Evolutionary conservation across 1,140 invertebrate species (phyloP).

Genomic region (Babylonia areolata): DNA sequence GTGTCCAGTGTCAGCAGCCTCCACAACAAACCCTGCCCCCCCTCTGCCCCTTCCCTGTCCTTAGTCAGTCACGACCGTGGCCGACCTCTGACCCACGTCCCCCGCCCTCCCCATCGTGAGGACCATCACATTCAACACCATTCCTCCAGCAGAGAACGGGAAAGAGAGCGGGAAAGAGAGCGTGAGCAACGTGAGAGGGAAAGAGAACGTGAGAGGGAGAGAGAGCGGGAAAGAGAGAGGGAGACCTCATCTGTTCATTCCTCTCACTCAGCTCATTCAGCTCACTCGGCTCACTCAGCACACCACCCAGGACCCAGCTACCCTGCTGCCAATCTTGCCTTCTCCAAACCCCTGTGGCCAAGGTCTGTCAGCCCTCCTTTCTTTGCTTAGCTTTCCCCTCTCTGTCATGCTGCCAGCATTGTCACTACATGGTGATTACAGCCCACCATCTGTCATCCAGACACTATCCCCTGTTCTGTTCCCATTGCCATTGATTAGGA

Average conservation of each 20-base stretch:
- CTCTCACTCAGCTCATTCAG: not conserved
- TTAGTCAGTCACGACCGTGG: not conserved
- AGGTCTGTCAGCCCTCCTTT: not conserved
- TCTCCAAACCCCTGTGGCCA: conserved; percentile 27
- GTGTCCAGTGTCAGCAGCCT: not conserved
- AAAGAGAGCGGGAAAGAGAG: conserved; percentile 40
- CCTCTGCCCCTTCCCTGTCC: conserved; percentile 21
- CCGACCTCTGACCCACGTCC: conserved; percentile 10
- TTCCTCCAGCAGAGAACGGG: conserved; percentile 31
- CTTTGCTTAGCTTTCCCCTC: too few relatives aligned
- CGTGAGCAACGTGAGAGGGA: conserved; percentile 26
- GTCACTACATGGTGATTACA: too few relatives aligned
- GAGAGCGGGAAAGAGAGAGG: not conserved
- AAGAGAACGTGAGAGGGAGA: conserved; percentile 24
- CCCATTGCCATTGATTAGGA: too few relatives aligned
- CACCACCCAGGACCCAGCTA: conserved; percentile 27
- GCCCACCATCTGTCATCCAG: too few relatives aligned
- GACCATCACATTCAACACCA: conserved; percentile 40
- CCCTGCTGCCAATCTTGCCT: conserved; percentile 14
- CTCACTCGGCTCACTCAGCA: conserved; percentile 13
- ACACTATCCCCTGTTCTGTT: too few relatives aligned
- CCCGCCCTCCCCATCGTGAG: conserved; percentile 6
- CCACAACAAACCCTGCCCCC: conserved; percentile 26
- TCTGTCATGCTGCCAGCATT: too few relatives aligned
- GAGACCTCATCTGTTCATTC: conserved; percentile 8